Percentiles rank a stretch among this genome's conserved stretches.
phyloP scores from a whole-genome alignment of 2,888 invertebrate genomes.

The Romanomermis culicivorax region DNA sequence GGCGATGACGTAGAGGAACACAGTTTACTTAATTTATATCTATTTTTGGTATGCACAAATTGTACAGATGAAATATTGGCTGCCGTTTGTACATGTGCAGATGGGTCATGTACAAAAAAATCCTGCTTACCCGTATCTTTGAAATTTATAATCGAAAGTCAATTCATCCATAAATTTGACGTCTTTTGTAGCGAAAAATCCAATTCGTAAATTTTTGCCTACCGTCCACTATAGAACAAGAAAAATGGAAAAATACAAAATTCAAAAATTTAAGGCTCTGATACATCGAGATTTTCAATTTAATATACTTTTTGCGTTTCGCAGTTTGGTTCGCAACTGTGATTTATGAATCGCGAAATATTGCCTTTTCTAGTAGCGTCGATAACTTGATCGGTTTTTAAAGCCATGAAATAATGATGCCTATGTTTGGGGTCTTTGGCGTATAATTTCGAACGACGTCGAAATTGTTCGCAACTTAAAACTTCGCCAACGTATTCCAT shows the following conservation, averaged over 20 bases:
- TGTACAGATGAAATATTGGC: no score
- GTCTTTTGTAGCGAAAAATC: slow-evolving; percentile 72
- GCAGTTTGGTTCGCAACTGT: slow-evolving; percentile 94
- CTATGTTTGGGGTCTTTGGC: slow-evolving; percentile 41
- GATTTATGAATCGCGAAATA: slow-evolving; percentile 88
- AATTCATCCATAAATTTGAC: slow-evolving; percentile 76
- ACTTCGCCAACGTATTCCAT: slow-evolving; percentile 98
- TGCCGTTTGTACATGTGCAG: no score
- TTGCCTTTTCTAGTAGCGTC: slow-evolving; percentile 92
- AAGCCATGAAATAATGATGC: slow-evolving; percentile 93
- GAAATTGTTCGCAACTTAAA: slow-evolving; percentile 70
- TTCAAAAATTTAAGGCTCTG: background rate
- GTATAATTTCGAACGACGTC: slow-evolving; percentile 62
- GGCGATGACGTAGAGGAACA: no score
- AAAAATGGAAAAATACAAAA: background rate
- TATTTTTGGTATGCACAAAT: no score
- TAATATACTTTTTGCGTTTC: slow-evolving; percentile 87
- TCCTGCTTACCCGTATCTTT: slow-evolving; percentile 74
- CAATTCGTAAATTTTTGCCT: slow-evolving; percentile 58
- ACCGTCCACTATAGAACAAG: slow-evolving; percentile 35
- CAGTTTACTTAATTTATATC: no score
- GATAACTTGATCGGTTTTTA: slow-evolving; percentile 74
- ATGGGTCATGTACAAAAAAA: no score
- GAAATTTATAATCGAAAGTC: slow-evolving; percentile 94
- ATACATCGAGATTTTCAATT: no score